Evolutionary conservation across 2,797 vertebrate genomes (phyloP), one percentile per base, ranked within the genome.

Genomic region (Sardinella longiceps): DNA sequence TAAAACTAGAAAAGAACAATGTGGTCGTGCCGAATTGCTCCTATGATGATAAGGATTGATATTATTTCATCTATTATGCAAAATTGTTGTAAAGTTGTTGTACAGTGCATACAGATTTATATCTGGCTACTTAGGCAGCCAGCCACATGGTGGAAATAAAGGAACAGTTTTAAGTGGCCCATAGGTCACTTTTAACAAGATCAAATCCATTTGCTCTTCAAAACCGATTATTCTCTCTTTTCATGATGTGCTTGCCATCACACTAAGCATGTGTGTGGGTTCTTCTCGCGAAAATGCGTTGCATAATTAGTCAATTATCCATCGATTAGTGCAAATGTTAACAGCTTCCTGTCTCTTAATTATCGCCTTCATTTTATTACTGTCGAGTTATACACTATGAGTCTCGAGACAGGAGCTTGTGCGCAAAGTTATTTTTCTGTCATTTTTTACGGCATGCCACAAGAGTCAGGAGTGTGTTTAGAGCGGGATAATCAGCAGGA

Each of bases 401-500:
- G 92, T 90, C 89, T 89, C 91, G 87, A 86, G 89, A 92, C 92
- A 90, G 90, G 90, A 90, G 60, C 89, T 89, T 91, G 92, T 92
- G 91, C 91, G 90, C 90, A 92, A 89, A 91, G 87, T 93, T 93
- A 93, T 93, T 94, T 93, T 91, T 92, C 88, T 91, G 90, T 88
- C 81, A 93, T 92, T 93, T 77, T 77, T 94, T 91, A 93, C 91
- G 90, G 91, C 90, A 91, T 88, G 92, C 90, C 93, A 92, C 93
- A 93, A 93, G 93, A 94, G 95, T 95, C 94, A 93, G 95, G 95
- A 94, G 92, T 92, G 93, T 93, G 95, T 94, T 95, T 95, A 94
- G 94, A 93, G 94, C 90, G 89, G 92, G 91, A 94, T 95, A 96
- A 96, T 95, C 95, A 95, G 94, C 95, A 92, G 94, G 95, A 96